Conservation (phyloP, 1,140 invertebrate genomes). For the Eupeodes corollae region DNA sequence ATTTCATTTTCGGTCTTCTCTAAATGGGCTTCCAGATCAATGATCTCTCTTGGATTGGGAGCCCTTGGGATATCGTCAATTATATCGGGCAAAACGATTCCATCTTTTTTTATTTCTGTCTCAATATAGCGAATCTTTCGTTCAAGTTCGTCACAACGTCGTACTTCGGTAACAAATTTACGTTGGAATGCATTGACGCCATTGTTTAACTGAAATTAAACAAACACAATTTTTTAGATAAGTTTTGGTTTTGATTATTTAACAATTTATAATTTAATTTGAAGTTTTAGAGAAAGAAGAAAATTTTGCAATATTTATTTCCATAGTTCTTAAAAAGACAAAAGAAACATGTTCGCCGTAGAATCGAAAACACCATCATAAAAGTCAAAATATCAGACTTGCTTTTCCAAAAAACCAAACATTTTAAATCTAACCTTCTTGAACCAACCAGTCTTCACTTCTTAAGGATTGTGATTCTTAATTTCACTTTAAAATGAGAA, state of each 20-base stretch:
- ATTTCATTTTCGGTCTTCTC: conserved; percentile 92
- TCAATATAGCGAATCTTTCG: conserved; percentile 88
- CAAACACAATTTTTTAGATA: too few relatives aligned
- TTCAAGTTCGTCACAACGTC: conserved; percentile 87
- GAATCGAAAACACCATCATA: too few relatives aligned
- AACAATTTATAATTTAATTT: too few relatives aligned
- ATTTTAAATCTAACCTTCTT: too few relatives aligned
- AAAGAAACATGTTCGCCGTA: too few relatives aligned
- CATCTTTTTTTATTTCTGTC: conserved; percentile 90
- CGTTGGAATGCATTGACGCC: conserved; percentile 80
- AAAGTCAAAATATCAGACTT: too few relatives aligned
- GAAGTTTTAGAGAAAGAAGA: not conserved
- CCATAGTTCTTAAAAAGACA: too few relatives aligned
- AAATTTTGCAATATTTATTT: too few relatives aligned
- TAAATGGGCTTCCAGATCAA: conserved; percentile 68
- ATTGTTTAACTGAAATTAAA: conserved; percentile 60
- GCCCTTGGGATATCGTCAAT: conserved; percentile 76
- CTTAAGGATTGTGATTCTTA: too few relatives aligned
- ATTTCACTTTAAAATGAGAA: too few relatives aligned
- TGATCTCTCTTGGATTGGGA: conserved; percentile 92
- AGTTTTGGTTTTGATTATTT: not conserved
- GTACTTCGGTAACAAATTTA: conserved; percentile 85
- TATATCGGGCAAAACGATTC: conserved; percentile 66
- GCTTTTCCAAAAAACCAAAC: too few relatives aligned
- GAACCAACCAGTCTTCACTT: too few relatives aligned